Percentiles rank a stretch among this genome's conserved stretches.
These are phyloP conservation scores for Carassius carassius DNA, from an alignment of 2,113 vertebrate species.

Conservation along the genomic window DNA sequence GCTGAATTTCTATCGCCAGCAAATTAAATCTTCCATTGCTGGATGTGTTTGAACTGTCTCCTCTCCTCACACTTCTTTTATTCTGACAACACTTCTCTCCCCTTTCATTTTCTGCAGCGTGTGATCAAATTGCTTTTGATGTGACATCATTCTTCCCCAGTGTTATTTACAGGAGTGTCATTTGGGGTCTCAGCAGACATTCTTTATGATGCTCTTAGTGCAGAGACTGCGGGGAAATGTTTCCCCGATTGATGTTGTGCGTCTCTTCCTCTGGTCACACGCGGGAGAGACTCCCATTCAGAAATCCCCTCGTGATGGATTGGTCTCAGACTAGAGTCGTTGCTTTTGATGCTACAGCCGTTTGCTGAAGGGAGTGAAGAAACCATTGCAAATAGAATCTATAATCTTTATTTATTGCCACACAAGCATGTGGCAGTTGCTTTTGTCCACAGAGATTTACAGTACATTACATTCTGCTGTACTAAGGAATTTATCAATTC, in stretches of 20 bases:
- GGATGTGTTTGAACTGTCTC: slow-evolving; percentile 37
- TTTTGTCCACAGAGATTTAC: not conserved
- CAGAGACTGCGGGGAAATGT: not conserved
- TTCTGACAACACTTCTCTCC: slow-evolving; percentile 19
- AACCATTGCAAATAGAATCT: slow-evolving; percentile 18
- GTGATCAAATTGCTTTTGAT: slow-evolving; percentile 53
- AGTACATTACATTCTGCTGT: not conserved
- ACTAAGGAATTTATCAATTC: not conserved
- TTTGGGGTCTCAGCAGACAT: slow-evolving; percentile 1
- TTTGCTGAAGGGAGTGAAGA: not conserved
- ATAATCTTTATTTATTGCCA: not conserved
- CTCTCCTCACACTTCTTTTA: slow-evolving; percentile 20
- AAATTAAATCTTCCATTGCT: slow-evolving; percentile 38
- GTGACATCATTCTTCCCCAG: slow-evolving; percentile 34
- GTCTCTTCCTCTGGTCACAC: slow-evolving; percentile 2
- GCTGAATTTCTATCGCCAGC: slow-evolving; percentile 11
- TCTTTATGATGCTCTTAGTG: not conserved
- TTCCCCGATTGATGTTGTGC: slow-evolving; percentile 10
- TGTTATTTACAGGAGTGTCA: slow-evolving; percentile 31
- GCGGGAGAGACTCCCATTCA: not conserved
- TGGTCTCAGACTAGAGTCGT: not conserved
- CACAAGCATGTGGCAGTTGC: not conserved
- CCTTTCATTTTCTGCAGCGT: slow-evolving; percentile 27
- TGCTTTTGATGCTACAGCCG: not conserved
- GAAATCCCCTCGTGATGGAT: not conserved